These are phyloP conservation scores for Neoarius graeffei DNA, from an alignment of 2,113 vertebrate species.

Conservation along the genomic window DNA sequence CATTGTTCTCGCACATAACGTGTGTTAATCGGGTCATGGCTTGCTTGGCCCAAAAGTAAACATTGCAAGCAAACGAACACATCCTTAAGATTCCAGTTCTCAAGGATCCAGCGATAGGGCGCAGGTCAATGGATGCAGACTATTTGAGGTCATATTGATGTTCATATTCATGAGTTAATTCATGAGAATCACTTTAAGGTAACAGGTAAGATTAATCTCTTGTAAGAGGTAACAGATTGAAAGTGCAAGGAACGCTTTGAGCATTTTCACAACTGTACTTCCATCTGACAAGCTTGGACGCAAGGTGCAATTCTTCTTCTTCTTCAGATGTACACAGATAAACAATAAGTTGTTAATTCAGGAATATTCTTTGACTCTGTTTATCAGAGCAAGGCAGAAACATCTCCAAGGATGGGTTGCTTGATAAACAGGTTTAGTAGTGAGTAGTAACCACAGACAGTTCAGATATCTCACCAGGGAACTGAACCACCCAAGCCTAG, in stretches of 20 bases:
- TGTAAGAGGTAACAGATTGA: no score
- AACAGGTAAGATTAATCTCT: no score
- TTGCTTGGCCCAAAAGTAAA: conserved; percentile 19
- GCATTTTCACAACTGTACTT: no score
- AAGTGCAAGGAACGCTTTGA: no score
- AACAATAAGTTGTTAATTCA: not conserved
- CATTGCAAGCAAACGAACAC: conserved; percentile 11
- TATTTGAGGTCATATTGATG: not conserved
- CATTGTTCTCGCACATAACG: not conserved
- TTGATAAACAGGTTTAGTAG: not conserved
- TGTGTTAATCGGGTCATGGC: not conserved
- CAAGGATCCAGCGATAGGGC: not conserved
- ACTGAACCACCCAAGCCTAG: not conserved
- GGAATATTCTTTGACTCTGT: not conserved
- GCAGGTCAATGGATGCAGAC: not conserved
- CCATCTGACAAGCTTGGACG: no score
- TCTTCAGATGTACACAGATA: no score
- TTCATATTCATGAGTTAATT: not conserved
- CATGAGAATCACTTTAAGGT: not conserved
- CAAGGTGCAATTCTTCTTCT: no score
- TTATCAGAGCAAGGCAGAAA: not conserved
- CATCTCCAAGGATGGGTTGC: not conserved
- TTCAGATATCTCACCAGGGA: not conserved
- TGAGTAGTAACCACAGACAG: not conserved
- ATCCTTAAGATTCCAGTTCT: conserved; percentile 10